These are phyloP conservation scores for Drosophila demipolita DNA, from an alignment of 2,888 invertebrate genomes.

Conservation along the genomic window DNA sequence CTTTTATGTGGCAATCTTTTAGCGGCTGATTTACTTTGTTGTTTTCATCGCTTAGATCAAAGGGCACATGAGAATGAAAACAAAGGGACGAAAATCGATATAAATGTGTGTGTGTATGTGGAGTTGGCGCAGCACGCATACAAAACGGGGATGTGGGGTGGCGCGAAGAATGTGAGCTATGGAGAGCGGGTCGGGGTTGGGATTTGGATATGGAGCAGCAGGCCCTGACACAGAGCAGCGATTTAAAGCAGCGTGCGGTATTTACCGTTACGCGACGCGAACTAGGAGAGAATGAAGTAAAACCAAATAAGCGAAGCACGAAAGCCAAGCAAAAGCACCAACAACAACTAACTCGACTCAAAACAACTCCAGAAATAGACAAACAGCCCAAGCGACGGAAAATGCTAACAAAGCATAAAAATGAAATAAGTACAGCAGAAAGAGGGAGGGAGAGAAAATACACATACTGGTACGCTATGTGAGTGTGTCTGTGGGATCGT, in stretches of 20 bases:
- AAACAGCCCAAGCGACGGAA: constrained; percentile 60
- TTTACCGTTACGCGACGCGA: constrained; percentile 53
- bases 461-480: constrained; percentile 4
- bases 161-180: too few species aligned
- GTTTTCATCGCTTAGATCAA: constrained; percentile 62
- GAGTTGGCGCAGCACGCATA: constrained; percentile 54
- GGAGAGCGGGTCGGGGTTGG: constrained; percentile 2
- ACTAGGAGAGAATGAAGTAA: constrained; percentile 40
- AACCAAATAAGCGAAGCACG: constrained; percentile 67
- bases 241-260: constrained; percentile 60
- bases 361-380: constrained; percentile 75
- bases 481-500: not conserved
- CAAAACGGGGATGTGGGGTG: constrained; percentile 14
- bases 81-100: constrained; percentile 68
- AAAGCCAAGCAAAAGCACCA: constrained; percentile 38
- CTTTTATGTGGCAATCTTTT: constrained; percentile 32
- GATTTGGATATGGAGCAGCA: constrained; percentile 61
- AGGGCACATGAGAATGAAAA: constrained; percentile 54
- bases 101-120: constrained; percentile 2
- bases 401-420: constrained; percentile 58
- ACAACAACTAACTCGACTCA: constrained; percentile 42
- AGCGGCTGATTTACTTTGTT: constrained; percentile 54
- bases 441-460: constrained; percentile 20
- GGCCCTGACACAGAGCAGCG: constrained; percentile 56
- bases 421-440: constrained; percentile 49